phyloP scores from a whole-genome alignment of 2,113 vertebrate species.

The Tenebrosternarchus preto region DNA sequence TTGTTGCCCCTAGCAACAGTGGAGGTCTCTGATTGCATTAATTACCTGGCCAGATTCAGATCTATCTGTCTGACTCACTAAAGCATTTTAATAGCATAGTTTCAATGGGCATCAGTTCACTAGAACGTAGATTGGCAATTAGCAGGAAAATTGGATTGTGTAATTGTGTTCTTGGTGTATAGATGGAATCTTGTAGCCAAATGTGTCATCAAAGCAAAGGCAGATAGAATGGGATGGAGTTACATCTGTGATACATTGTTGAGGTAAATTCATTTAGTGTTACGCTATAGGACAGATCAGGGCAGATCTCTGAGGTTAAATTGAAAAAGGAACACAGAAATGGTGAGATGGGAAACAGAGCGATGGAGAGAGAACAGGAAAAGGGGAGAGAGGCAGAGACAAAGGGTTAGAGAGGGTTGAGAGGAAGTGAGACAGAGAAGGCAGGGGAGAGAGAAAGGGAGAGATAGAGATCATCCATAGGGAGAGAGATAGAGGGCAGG shows the following conservation, averaged over 20 bases:
- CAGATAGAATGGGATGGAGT: slow-evolving; percentile 17
- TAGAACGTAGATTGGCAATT: background rate
- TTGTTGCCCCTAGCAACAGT: slow-evolving; percentile 76
- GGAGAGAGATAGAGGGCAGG: slow-evolving; percentile 4
- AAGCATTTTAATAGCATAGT: slow-evolving; percentile 24
- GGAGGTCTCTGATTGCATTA: slow-evolving; percentile 69
- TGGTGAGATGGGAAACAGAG: background rate
- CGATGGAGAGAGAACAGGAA: background rate
- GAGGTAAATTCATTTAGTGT: slow-evolving; percentile 9
- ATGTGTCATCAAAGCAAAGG: slow-evolving; percentile 13
- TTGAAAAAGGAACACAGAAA: background rate
- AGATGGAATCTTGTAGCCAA: background rate
- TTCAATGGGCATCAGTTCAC: background rate
- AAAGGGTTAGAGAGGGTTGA: background rate
- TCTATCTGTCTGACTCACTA: slow-evolving; percentile 47
- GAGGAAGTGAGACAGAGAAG: background rate
- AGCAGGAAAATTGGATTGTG: background rate
- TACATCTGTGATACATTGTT: background rate
- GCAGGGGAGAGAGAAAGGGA: background rate
- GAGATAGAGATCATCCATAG: background rate
- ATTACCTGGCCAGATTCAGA: slow-evolving; percentile 72
- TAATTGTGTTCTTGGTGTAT: background rate
- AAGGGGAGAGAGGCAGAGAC: background rate
- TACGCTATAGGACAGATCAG: background rate
- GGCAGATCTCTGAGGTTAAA: background rate